A percentile compares a stretch with the other conserved stretches of the same genome.
Conservation (phyloP, 2,113 vertebrate genomes). For the Rhadina sibilatrix region DNA sequence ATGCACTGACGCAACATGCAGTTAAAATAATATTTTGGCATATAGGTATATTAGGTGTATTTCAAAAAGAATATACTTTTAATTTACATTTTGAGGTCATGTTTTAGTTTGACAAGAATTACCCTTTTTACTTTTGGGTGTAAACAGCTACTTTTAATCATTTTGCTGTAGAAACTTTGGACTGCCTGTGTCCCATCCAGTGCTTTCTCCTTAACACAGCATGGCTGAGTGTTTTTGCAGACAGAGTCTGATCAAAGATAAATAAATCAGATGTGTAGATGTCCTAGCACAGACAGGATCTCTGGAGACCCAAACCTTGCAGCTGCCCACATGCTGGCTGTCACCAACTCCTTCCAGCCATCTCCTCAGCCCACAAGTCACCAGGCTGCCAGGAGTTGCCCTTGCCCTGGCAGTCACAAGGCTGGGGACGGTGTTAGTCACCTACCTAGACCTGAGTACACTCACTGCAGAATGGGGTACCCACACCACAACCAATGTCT, state of each 20-base stretch:
- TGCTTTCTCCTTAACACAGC: not conserved
- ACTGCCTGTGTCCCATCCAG: not conserved
- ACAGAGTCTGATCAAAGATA: not conserved
- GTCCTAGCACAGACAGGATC: not conserved
- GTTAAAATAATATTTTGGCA: not conserved
- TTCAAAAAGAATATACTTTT: not conserved
- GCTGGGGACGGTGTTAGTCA: not conserved
- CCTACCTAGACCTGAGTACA: not conserved
- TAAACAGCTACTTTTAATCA: not conserved
- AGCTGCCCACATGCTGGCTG: not conserved
- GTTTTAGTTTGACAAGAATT: not conserved
- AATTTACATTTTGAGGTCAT: not conserved
- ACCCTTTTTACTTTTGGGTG: not conserved
- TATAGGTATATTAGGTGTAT: not conserved
- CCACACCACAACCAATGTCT: not conserved
- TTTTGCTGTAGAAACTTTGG: not conserved
- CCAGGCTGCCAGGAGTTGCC: not conserved
- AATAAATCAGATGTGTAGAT: rapidly evolving
- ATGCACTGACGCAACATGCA: not conserved
- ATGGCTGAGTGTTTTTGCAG: not conserved
- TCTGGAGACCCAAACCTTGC: not conserved
- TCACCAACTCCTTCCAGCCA: not conserved
- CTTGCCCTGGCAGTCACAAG: not conserved
- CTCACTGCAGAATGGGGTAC: not conserved
- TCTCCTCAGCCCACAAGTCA: rapidly evolving